phyloP scores from a whole-genome alignment of 2,797 vertebrate species.

The Rhinichthys osculus region DNA sequence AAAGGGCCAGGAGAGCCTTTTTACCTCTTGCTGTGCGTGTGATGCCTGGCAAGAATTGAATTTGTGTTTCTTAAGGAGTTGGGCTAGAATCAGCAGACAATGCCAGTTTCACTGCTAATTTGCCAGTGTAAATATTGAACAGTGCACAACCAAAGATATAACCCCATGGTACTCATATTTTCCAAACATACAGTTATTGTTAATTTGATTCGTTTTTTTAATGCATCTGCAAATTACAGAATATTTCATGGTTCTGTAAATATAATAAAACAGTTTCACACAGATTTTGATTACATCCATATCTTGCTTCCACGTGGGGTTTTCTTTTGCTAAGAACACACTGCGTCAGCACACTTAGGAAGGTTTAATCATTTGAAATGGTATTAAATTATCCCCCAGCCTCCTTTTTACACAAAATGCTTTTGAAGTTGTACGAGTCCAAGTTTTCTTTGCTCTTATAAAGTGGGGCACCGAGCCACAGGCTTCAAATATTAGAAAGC shows the following conservation, averaged over 20 bases:
- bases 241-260: constrained; percentile 27
- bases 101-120: constrained; percentile 15
- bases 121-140: constrained; percentile 16
- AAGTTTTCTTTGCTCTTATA: constrained; percentile 1
- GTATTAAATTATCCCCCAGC: constrained; percentile 10
- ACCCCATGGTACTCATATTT: not conserved
- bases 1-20: not conserved
- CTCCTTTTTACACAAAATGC: constrained; percentile 19
- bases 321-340: not conserved
- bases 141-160: not conserved
- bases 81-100: constrained; percentile 2
- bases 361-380: constrained; percentile 35
- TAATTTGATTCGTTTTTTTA: constrained; percentile 13
- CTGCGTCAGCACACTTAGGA: constrained; percentile 14
- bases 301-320: not conserved
- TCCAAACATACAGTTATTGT: constrained; percentile 12
- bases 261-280: not conserved
- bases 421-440: not conserved
- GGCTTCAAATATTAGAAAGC: constrained; percentile 22
- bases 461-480: constrained; percentile 24
- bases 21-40: not conserved
- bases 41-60: not conserved
- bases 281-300: constrained; percentile 20
- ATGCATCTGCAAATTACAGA: constrained; percentile 16
- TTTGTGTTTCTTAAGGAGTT: constrained; percentile 1